These are phyloP conservation scores for Acrobasis repandana DNA, from an alignment of 2,888 invertebrate species.

Conservation along the genomic window DNA sequence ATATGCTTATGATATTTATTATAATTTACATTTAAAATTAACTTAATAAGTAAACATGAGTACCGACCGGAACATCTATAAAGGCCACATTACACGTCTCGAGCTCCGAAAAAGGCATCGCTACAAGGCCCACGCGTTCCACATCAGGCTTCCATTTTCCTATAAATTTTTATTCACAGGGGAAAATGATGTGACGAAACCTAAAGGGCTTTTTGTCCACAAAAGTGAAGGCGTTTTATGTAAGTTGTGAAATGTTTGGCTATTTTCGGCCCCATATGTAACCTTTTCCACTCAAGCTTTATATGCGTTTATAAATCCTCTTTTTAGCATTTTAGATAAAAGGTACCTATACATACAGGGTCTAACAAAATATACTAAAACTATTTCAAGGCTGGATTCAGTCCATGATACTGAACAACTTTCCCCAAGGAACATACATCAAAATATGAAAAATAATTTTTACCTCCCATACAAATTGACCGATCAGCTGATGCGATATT, in stretches of 20 bases:
- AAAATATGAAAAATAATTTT: too few relatives aligned
- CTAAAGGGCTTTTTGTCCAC: slow-evolving; percentile 6
- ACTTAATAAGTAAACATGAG: too few relatives aligned
- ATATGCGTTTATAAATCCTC: slow-evolving; percentile 3
- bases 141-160: slow-evolving; percentile 10
- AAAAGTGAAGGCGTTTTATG: slow-evolving; percentile 8
- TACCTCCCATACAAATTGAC: too few relatives aligned
- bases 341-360: too few relatives aligned
- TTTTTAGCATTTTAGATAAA: slow-evolving; percentile 5
- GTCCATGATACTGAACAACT: too few relatives aligned
- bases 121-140: not conserved
- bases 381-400: too few relatives aligned
- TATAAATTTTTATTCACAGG: slow-evolving; percentile 15
- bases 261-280: not conserved
- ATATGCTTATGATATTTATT: too few relatives aligned
- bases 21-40: too few relatives aligned
- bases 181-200: slow-evolving; percentile 11
- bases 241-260: not conserved
- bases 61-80: not conserved
- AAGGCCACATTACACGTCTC: slow-evolving; percentile 1
- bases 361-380: too few relatives aligned
- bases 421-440: too few relatives aligned
- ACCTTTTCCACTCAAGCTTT: slow-evolving; percentile 15
- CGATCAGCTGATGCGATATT: too few relatives aligned
- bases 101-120: slow-evolving; percentile 3